Evolutionary conservation across 2,888 invertebrate genomes (phyloP), one percentile per base, ranked within the genome.

Genomic region (Cosmia pyralina): DNA sequence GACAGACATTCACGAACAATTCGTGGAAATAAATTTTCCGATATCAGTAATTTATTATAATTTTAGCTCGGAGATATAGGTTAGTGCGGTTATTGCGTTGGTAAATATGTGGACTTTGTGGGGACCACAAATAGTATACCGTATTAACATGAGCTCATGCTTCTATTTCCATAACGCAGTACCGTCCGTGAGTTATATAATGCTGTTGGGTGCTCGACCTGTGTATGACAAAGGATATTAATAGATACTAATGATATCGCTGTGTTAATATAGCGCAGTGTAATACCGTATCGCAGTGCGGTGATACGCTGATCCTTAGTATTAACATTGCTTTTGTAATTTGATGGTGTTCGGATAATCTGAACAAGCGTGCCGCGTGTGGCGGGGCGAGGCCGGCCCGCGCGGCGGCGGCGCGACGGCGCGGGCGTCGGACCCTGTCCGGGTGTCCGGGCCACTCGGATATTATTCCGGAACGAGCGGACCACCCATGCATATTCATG

Each of bases 401-500:
- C 77, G 62, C 55, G 65, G 59, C 55, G 65, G 59, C 50, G 53
- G 72, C 19, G 57, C 52, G 64, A 69, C 71, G 75, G 79, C 75
- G 82, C 80, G 85, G 76, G 84, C 81, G 80, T 79, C 74, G 83
- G 81, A 72, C 81, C 84, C 85, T 82, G 84, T 86, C 77, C 86
- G 82, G 88, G 88, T 82, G 84, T 86, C 77, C 86, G 82, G 88
- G 88, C 88, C 87, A 88, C 91, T 92, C 89, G 89, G 92, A 93
- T 93, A 95, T 95, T 94, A 95, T 95, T 92, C 94, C 91, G 92
- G 90, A 88, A 91, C 93, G 89, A 90, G 88, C 89, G 90, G 88
- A 88, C 90, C 87, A 85, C 78, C 88, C 92, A 95, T 96, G 95
- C 94, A 96, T 96, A 96, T 96, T 96, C 95, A 96, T 95, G 92